Conservation (phyloP, 2,113 vertebrate species). For the Pseudonaja textilis region DNA sequence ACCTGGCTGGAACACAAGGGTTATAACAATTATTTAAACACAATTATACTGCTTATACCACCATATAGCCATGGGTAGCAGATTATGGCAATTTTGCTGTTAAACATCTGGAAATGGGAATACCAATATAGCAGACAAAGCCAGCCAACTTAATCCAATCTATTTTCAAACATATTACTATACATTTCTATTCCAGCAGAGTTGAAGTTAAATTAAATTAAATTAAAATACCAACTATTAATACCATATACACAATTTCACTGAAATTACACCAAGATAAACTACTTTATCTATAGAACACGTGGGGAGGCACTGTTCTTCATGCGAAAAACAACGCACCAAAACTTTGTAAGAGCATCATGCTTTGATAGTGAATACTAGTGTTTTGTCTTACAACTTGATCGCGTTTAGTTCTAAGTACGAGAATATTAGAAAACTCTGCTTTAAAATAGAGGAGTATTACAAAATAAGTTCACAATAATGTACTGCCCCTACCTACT, state of each 20-base stretch:
- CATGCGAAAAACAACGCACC: conserved; percentile 83
- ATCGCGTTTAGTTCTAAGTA: conserved; percentile 64
- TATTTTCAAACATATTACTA: conserved; percentile 60
- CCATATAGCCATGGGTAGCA: conserved; percentile 67
- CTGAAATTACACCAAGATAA: conserved; percentile 77
- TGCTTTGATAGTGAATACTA: conserved; percentile 73
- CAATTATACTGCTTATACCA: conserved; percentile 57
- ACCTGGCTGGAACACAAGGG: conserved; percentile 67
- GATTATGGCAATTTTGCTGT: conserved; percentile 59
- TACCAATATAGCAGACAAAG: conserved; percentile 17
- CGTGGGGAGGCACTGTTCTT: conserved; percentile 89
- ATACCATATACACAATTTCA: conserved; percentile 75
- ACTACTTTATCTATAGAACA: conserved; percentile 90
- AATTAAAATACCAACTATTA: conserved; percentile 73
- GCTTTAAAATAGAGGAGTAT: conserved; percentile 64
- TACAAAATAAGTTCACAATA: conserved; percentile 51
- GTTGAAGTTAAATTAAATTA: conserved; percentile 64
- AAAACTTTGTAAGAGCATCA: conserved; percentile 68
- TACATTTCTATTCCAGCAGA: conserved; percentile 72
- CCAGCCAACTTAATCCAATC: conserved; percentile 58
- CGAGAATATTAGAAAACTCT: conserved; percentile 59
- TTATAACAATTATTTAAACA: conserved; percentile 73
- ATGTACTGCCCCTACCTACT: conserved; percentile 47
- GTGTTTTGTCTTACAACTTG: conserved; percentile 57
- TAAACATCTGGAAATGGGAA: conserved; percentile 37